phyloP scores from a whole-genome alignment of 1,140 invertebrate genomes.

The Bombus soroeensis region DNA sequence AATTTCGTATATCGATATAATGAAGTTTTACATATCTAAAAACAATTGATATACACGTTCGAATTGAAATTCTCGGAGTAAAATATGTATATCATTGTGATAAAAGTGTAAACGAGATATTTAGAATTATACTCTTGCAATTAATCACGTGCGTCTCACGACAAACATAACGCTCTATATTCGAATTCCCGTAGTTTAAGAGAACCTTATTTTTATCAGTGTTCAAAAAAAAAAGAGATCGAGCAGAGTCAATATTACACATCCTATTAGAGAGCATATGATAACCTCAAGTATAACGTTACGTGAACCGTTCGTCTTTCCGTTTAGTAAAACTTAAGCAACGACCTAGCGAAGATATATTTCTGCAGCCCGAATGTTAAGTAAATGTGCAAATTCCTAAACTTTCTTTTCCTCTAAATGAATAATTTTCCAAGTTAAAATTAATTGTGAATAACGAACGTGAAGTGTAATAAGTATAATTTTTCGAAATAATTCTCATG shows the following conservation, averaged over 20 bases:
- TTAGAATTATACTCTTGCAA: neutral
- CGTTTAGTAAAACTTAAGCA: slow-evolving; percentile 24
- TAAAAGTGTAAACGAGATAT: neutral
- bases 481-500: no score
- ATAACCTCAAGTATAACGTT: neutral
- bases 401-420: neutral
- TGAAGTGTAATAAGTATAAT: neutral
- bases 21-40: neutral
- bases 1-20: neutral
- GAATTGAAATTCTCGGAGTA: neutral
- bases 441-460: neutral
- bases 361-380: neutral
- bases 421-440: neutral
- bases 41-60: neutral
- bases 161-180: neutral
- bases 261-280: neutral
- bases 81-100: neutral
- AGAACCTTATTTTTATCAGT: slow-evolving; percentile 20
- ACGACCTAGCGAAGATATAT: neutral
- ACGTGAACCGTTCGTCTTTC: slow-evolving; percentile 25
- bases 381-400: neutral
- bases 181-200: slow-evolving; percentile 19
- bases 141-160: neutral
- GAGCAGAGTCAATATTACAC: slow-evolving; percentile 40
- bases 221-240: slow-evolving; percentile 28